Percentiles rank a stretch among this genome's conserved stretches.
These are phyloP conservation scores for Bhutanitis thaidina DNA, from an alignment of 2,888 invertebrate genomes.

Conservation along the genomic window DNA sequence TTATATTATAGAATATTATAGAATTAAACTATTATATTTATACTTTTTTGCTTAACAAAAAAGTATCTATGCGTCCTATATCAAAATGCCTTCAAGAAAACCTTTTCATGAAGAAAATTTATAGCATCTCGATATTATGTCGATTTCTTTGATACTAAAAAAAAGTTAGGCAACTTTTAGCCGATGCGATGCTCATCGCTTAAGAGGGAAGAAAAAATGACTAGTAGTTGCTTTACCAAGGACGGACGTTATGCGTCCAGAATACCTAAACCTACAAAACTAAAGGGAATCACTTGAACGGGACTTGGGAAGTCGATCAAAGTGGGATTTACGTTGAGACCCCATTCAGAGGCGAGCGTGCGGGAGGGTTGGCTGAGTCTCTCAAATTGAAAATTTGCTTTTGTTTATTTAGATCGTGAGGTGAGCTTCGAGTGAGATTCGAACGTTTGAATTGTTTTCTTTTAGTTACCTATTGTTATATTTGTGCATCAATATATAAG, in stretches of 20 bases:
- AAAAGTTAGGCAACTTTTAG: conserved; percentile 14
- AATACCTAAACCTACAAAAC: conserved; percentile 49
- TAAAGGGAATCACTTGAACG: conserved; percentile 45
- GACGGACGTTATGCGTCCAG: conserved; percentile 37
- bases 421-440: conserved; percentile 35
- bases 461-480: neutral
- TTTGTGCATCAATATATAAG: too few relatives aligned
- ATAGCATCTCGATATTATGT: neutral
- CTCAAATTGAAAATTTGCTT: conserved; percentile 66
- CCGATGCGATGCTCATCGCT: conserved; percentile 14
- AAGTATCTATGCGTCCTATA: neutral
- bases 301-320: conserved; percentile 59
- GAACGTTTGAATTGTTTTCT: conserved; percentile 14
- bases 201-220: conserved; percentile 23
- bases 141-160: neutral
- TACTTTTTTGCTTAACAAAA: too few relatives aligned
- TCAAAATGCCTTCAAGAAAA: neutral
- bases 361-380: conserved; percentile 43
- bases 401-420: conserved; percentile 59
- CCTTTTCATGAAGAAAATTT: too few relatives aligned
- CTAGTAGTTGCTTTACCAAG: conserved; percentile 33
- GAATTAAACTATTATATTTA: too few relatives aligned
- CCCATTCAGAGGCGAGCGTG: conserved; percentile 32
- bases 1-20: too few relatives aligned
- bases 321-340: conserved; percentile 62